Base-by-base conservation (phyloP, 2,888 invertebrate species). In the Tiliacea citrago region DNA sequence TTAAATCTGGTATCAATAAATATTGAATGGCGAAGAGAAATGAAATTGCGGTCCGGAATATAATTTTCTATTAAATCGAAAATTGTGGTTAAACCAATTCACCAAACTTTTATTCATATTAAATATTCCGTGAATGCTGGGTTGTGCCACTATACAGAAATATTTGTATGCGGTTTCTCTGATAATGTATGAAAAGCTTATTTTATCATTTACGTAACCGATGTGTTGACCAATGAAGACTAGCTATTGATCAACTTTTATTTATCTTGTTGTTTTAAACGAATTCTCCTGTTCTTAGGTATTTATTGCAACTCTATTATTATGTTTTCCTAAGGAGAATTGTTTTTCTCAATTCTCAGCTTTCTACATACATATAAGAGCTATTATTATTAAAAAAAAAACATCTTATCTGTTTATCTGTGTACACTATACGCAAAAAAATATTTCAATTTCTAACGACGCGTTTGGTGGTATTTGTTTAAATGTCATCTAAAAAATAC, bases 341-440 rank as follows among this genome's bases (percentile, higher is more conserved):
- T 87, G 87, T 90, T 92, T 90, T 89, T 81, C 86, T 75, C 84
- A 82, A 87, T 82, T 84, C 80, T 71, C 77, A 79, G 71, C 80
- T 85, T 85, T 84, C 71, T 86, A 89, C 86, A 88, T 77, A 58
- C 42, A 9, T 42, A 42, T 0, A 5, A 39, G 42, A 1, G 42
- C 42, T 42, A 42, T 42, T 42, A 42, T 42, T 42, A 42, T 42
- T n/a, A n/a, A n/a, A 42, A 42, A 42, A 42, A 42, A 9, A 9
- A 8, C 9, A 42, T 42, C 42, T 42, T 42, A 42, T 42, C 42
- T 42, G 39, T 39, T 6, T 39, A 39, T 7, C 39, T 39, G n/a
- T n/a, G n/a, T n/a, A 42, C 42, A 42, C 9, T 42, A 42, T 42
- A 42, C 4, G 8, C 42, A 42, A 42, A 42, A 9, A 42, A 42